A percentile compares a stretch with the other conserved stretches of the same genome.
Conservation (phyloP, 2,113 vertebrate species). For the Pyrgilauda ruficollis region DNA sequence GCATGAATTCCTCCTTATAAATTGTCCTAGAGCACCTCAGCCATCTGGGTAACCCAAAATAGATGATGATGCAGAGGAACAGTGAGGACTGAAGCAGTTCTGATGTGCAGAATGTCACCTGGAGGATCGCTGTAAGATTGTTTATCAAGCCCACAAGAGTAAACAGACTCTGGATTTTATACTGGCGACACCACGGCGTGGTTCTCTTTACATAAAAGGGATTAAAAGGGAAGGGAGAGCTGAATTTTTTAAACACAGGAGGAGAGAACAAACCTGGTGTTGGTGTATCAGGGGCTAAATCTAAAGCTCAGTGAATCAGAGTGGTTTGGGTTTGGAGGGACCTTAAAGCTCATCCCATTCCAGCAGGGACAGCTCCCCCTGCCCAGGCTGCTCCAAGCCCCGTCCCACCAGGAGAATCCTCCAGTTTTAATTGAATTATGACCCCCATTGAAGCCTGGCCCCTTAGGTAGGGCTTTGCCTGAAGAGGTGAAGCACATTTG, state of each 20-base stretch:
- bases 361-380: not conserved
- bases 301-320: not conserved
- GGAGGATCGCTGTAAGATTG: not conserved
- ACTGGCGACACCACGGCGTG: fast-evolving
- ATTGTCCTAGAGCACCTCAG: constrained; percentile 8
- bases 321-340: not conserved
- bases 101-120: not conserved
- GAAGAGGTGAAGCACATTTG: not conserved
- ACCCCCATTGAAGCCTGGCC: not conserved
- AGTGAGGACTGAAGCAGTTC: not conserved
- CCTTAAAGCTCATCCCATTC: not conserved
- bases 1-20: not conserved
- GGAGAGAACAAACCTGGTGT: not conserved
- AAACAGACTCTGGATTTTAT: not conserved
- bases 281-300: not conserved
- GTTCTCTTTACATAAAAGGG: not conserved
- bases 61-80: not conserved
- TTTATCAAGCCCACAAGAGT: not conserved
- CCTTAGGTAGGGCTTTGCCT: not conserved
- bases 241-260: not conserved
- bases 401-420: not conserved
- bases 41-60: not conserved
- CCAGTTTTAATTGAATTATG: not conserved
- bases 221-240: not conserved
- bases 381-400: not conserved